Evolutionary conservation across 2,888 invertebrate species (phyloP).

Genomic region (Pollenia angustigena): DNA sequence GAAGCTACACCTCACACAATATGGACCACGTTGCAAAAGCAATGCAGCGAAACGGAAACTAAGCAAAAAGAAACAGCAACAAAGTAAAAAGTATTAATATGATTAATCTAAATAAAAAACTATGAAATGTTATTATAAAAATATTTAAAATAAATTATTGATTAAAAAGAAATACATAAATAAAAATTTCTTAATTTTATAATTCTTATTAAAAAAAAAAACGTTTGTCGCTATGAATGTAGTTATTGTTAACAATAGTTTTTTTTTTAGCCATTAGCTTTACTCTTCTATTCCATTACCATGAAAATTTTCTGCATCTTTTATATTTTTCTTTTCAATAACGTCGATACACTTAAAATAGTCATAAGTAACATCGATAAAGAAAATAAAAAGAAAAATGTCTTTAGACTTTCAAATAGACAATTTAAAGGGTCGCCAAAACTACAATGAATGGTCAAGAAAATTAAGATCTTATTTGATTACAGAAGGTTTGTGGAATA

Average conservation of each 20-base stretch:
- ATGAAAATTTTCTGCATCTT: background rate
- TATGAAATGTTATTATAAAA: background rate
- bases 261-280: background rate
- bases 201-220: too few species aligned
- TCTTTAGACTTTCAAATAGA: conserved; percentile 80
- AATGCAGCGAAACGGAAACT: conserved; percentile 79
- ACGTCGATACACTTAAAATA: conserved; percentile 14
- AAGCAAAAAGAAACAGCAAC: conserved; percentile 9
- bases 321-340: conserved; percentile 23
- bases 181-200: too few species aligned
- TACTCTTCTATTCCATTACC: background rate
- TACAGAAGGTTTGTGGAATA: conserved; percentile 80
- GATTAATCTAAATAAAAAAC: background rate
- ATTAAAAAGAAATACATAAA: too few species aligned
- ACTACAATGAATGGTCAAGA: conserved; percentile 81
- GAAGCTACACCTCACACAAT: conserved; percentile 80
- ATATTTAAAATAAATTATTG: background rate
- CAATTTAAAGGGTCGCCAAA: conserved; percentile 80
- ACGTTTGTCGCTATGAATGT: background rate
- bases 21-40: conserved; percentile 79
- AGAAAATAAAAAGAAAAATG: conserved; percentile 74
- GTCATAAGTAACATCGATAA: background rate
- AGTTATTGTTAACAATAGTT: background rate
- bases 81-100: background rate
- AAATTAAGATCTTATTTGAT: conserved; percentile 81